These are phyloP conservation scores for Deroptyus accipitrinus DNA, from an alignment of 2,113 vertebrate genomes.

Conservation along the genomic window DNA sequence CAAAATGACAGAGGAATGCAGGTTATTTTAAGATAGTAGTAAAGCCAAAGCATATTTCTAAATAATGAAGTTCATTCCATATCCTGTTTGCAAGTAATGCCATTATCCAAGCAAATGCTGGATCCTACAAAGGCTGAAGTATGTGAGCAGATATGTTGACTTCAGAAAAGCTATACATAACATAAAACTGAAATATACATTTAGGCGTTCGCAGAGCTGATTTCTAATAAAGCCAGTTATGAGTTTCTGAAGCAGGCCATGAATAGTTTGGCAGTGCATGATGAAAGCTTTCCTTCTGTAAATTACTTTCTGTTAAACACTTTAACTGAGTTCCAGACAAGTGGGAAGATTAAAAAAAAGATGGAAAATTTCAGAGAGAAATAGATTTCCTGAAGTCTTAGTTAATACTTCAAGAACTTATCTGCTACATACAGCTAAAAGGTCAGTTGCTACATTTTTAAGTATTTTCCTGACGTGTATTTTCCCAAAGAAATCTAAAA, in stretches of 20 bases:
- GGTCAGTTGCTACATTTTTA: background rate
- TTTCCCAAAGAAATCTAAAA: constrained; percentile 7
- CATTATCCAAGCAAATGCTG: background rate
- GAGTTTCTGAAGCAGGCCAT: background rate
- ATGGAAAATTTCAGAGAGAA: constrained; percentile 15
- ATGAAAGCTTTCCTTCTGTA: background rate
- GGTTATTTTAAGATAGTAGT: background rate
- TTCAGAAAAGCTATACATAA: background rate
- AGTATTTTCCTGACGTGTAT: background rate
- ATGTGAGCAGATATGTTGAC: background rate
- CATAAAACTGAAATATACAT: background rate
- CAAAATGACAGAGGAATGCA: background rate
- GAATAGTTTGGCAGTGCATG: background rate
- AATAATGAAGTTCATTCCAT: background rate
- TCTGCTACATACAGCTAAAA: background rate
- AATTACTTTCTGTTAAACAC: constrained; percentile 15
- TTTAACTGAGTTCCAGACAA: constrained; percentile 2
- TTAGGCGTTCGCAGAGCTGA: background rate
- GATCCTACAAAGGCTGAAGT: background rate
- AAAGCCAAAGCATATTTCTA: background rate
- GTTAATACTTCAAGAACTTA: background rate
- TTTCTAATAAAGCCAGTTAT: background rate
- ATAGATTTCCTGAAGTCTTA: background rate
- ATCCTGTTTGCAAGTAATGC: background rate
- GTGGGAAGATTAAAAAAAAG: background rate